Evolutionary conservation across 2,888 invertebrate genomes (phyloP).

Genomic region (Dryomyza anilis): DNA sequence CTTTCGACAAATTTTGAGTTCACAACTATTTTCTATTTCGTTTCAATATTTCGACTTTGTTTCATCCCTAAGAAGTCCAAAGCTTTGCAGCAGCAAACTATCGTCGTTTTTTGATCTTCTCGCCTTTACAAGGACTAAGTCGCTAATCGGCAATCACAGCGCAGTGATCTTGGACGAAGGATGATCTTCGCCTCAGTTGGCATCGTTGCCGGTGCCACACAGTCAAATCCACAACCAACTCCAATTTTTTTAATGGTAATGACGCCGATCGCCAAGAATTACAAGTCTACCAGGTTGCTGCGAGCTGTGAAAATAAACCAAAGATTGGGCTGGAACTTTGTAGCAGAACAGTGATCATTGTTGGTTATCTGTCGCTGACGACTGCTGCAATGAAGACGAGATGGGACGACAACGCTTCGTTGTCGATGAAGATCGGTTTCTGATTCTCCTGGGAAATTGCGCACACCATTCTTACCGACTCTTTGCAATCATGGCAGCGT

Average conservation of each 20-base stretch:
- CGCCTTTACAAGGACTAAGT: too few relatives aligned
- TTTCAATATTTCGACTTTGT: too few relatives aligned
- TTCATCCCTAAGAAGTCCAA: too few relatives aligned
- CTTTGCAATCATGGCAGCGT: too few relatives aligned
- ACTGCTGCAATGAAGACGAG: neutral
- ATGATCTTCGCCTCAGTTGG: neutral
- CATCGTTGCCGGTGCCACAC: neutral
- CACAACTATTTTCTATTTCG: too few relatives aligned
- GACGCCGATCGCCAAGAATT: slow-evolving; percentile 10
- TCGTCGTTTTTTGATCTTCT: too few relatives aligned
- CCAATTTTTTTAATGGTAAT: slow-evolving; percentile 25
- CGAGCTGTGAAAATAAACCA: neutral
- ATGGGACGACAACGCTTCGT: neutral
- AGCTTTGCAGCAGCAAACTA: too few relatives aligned
- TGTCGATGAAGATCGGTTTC: slow-evolving; percentile 1
- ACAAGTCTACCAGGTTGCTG: neutral
- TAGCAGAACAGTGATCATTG: neutral
- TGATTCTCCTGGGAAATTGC: neutral
- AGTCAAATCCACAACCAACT: slow-evolving; percentile 18
- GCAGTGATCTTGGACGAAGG: neutral
- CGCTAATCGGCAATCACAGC: too few relatives aligned
- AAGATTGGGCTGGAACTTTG: too few relatives aligned
- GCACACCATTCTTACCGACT: neutral
- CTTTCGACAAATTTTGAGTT: too few relatives aligned
- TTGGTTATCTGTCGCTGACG: slow-evolving; percentile 6